Evolutionary conservation across 2,113 vertebrate species (phyloP), one percentile per base, ranked within the genome.

Genomic region (Corythoichthys haematopterus): DNA sequence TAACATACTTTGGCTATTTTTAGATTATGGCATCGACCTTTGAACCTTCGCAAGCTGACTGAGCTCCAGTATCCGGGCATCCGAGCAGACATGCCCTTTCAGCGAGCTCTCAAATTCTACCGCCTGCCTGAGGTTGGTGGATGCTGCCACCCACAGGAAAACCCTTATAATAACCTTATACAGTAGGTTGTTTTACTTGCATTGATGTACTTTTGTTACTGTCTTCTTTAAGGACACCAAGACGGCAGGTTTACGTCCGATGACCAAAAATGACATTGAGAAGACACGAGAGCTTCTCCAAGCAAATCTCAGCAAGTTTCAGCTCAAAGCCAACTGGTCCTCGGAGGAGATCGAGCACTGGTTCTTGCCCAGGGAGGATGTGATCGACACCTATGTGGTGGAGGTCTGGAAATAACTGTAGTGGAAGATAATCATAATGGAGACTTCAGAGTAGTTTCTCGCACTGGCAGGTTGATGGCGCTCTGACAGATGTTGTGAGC

Each of bases 381-480:
- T 98, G 88, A 93, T 97, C 0, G 93, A 97, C 88, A 97, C 96
- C 65, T 97, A 94, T 0, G 93, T 98, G 71, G 94, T 97, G 1
- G 94, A 98, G 96, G 97, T 98, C 74, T 89, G 40, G 40, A 43
- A 43, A 43, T 43, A 43, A 43, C 40, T 43, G 9, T 43, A 43
- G 53, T 33, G 8, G 46, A 3, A 47, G 46, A 15, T 4, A 15
- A 15, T 13, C 14, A 50, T 15, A 15, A 50, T 15, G 14, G 4
- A 15, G 20, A 3, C 52, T 2, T 52, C 50, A 9, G 52, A 33
- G 52, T 28, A 11, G n/a, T 53, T 33, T 9, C 52, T 20, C 0
- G 67, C 20, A 55, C 56, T 59, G 37, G 1, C 88, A 98, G 97
- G 91, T 77, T 0, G 50, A 90, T 0, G 93, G 94, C 1, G 83